Evolutionary conservation across 2,797 vertebrate genomes (phyloP), one percentile per base, ranked within the genome.

Genomic region (Cetoscarus ocellatus): DNA sequence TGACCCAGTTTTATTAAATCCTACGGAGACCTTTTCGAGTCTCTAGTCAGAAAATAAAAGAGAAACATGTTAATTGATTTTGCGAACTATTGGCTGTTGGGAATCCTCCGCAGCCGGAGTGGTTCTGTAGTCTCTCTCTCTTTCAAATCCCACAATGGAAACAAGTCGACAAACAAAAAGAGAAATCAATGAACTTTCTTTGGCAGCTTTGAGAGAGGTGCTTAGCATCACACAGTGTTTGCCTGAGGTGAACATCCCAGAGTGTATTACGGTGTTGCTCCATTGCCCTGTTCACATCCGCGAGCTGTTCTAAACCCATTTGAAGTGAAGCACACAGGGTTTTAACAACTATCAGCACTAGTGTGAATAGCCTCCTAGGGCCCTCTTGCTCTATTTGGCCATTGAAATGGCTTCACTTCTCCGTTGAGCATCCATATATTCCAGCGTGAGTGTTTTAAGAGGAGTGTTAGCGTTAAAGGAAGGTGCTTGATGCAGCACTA

Each of bases 211-310:
- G 88, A 88, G 79, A 86, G 84, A 85, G 78, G 75, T 82, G 82
- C 86, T 90, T 84, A 86, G 85, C 85, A 85, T 86, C 89, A 84
- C 67, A 86, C 81, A 77, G 67, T 61, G 80, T 83, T 85, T 57
- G 88, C 89, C 89, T 73, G 85, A 89, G 88, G 91, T 92, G 82
- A 90, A 86, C 86, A 82, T 91, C 85, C 88, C 91, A 84, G 72
- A 88, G 90, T 81, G 89, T 79, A 86, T 91, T 86, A 84, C 77
- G 82, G 65, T 86, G 83, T 82, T 88, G 88, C 89, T 88, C 87
- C 80, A 78, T 81, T 86, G 90, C 77, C 86, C 88, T 77, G 86
- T 89, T 91, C 89, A 79, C 85, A 87, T 90, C 91, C 82, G 55
- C 84, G 76, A 90, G 83, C 86, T 86, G 85, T 83, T 90, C 78